Evolutionary conservation across 2,888 invertebrate genomes (phyloP), one percentile per base, ranked within the genome.

Genomic region (Chrysodeixis includens): DNA sequence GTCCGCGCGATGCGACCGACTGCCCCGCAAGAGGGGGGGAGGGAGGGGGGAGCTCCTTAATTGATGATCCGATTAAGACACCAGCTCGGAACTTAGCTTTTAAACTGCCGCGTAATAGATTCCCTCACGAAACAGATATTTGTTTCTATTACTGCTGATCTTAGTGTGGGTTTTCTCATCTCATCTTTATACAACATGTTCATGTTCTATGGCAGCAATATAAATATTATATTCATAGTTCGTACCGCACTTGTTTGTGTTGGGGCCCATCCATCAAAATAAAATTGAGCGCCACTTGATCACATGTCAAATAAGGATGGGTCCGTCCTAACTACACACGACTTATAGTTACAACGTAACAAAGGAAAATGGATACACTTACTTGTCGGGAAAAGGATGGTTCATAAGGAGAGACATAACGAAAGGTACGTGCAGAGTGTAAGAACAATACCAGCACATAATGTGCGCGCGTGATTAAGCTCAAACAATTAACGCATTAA

Each of bases 281-380:
- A 40, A 40, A 40, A 40, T n/a, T 6, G n/a, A 40, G n/a, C n/a
- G 40, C 40, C 35, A 40, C n/a, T 40, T 40, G 40, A 40, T 40
- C n/a, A 40, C n/a, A 40, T 40, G 40, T 40, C 40, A 40, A 40
- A n/a, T 40, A n/a, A 40, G n/a, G n/a, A 40, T n/a, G n/a, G n/a
- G n/a, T 40, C 6, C 40, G 40, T 14, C 40, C 40, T 40, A 14
- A 40, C 14, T 40, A n/a, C n/a, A 40, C 2, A 40, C 40, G 40
- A 40, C 40, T 40, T n/a, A 40, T 40, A 12, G 4, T 1, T 5
- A 40, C 6, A 40, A n/a, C 4, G 40, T 32, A 10, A 32, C 9
- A 32, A 32, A 32, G 32, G 9, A 32, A 32, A n/a, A n/a, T 3
- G n/a, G 26, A 26, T 26, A 26, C 26, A 26, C 26, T 26, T n/a